These are phyloP conservation scores for Leuciscus idus DNA, from an alignment of 2,113 vertebrate genomes.

Conservation along the genomic window DNA sequence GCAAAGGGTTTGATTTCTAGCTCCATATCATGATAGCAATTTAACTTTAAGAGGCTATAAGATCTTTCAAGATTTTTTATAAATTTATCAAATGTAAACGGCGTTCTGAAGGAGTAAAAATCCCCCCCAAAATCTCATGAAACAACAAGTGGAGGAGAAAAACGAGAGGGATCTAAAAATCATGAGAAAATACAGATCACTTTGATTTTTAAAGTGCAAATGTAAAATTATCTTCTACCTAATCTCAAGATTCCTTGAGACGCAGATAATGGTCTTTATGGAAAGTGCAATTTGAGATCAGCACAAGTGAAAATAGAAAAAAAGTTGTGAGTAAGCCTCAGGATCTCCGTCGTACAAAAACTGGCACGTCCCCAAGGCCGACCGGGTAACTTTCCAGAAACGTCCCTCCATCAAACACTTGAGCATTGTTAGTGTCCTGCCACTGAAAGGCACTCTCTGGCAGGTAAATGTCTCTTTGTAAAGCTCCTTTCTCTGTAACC, in stretches of 20 bases:
- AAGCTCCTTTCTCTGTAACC: conserved; percentile 80
- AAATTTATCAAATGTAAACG: conserved; percentile 57
- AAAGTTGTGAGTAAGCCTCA: conserved; percentile 61
- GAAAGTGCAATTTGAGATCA: conserved; percentile 80
- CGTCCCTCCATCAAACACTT: conserved; percentile 86
- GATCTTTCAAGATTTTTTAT: background rate
- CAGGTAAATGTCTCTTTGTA: conserved; percentile 83
- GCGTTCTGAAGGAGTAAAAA: conserved; percentile 54
- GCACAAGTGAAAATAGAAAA: conserved; percentile 66
- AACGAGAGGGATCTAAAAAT: conserved; percentile 45
- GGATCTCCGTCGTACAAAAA: conserved; percentile 76
- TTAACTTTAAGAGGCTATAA: conserved; percentile 58
- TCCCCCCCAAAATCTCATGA: conserved; percentile 34
- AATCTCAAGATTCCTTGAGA: conserved; percentile 70
- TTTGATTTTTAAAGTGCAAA: conserved; percentile 81
- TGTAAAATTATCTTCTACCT: conserved; percentile 71
- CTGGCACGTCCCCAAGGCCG: conserved; percentile 78
- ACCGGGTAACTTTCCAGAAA: conserved; percentile 81
- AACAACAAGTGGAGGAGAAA: conserved; percentile 48
- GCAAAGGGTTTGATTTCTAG: conserved; percentile 68
- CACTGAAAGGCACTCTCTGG: conserved; percentile 81
- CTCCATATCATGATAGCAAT: conserved; percentile 66
- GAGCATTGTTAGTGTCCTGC: conserved; percentile 80
- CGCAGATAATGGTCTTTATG: conserved; percentile 74
- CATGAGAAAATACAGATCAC: conserved; percentile 63